Evolutionary conservation across 1,140 invertebrate genomes (phyloP), one percentile per base, ranked within the genome.

Genomic region (Papilio xuthus): DNA sequence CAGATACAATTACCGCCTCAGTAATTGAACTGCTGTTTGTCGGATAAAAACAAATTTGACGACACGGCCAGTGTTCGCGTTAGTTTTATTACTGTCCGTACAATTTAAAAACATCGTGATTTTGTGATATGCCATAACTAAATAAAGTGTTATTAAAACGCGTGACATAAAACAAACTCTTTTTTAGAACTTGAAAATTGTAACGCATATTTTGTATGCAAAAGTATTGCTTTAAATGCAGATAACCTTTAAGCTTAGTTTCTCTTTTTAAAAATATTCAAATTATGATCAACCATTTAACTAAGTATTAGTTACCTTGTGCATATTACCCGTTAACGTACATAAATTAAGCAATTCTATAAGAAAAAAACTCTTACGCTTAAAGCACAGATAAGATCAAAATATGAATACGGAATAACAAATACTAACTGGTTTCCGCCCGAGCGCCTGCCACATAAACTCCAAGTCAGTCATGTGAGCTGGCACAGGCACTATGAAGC

Each of bases 401-500:
- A 47, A 47, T 47, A 4, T 13, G 13, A 47, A 60, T 67, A 63
- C 8, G 53, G 10, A 50, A 53, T 4, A 18, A 37, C 28, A 70
- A 28, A 76, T 23, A 56, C 96, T 96, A 94, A 98, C 97, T 92
- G 97, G 96, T 92, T 82, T 96, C 94, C 89, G 95, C 94, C 83
- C 95, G n/a, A 97, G 94, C 82, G 96, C 96, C 85, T 97, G 96
- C 97, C 97, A 98, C 80, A 97, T 97, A 93, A 98, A 98, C 91
- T 97, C 96, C 77, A 98, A 95, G 84, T 98, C 96, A 12, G 96
- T 95, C 47, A 98, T 96, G 85, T 97, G 96, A 3, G 97, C 96
- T 15, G 96, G 96, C 53, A 98, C 96, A 3, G 97, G 96, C 2
- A 99, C 96, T 60, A 96, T 96, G 90, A 98, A 99, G 86, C 96